A percentile compares a stretch with the other conserved stretches of the same genome.
phyloP scores from a whole-genome alignment of 2,797 vertebrate genomes.

The Taeniopygia guttata region DNA sequence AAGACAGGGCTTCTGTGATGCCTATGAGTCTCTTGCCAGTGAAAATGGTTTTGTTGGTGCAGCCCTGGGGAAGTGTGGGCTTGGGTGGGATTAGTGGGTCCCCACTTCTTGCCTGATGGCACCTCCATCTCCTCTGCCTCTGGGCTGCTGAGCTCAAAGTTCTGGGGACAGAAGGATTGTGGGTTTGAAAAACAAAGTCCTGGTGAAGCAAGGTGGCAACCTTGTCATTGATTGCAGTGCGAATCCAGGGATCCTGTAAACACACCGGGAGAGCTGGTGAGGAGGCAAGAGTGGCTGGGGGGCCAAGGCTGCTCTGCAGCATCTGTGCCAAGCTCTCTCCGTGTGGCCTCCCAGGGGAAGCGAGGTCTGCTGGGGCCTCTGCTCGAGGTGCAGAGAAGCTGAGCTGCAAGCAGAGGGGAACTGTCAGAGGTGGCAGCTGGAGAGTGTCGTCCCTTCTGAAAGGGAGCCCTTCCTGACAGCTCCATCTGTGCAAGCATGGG shows the following conservation, averaged over 20 bases:
- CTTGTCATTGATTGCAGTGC: not conserved
- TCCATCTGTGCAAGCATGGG: rapidly evolving
- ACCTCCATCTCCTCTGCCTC: not conserved
- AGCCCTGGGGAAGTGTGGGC: rapidly evolving
- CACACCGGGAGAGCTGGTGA: not conserved
- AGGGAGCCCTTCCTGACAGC: not conserved
- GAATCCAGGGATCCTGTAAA: not conserved
- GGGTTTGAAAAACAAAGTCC: not conserved
- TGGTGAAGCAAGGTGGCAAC: not conserved
- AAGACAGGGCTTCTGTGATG: not conserved
- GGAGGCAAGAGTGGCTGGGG: rapidly evolving
- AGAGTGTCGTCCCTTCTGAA: rapidly evolving
- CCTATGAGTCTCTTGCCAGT: not conserved
- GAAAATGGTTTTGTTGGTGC: not conserved
- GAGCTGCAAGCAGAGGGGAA: not conserved
- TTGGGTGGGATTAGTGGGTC: not conserved
- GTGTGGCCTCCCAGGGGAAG: rapidly evolving
- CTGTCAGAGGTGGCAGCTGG: not conserved
- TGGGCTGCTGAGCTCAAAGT: not conserved
- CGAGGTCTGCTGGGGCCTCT: not conserved
- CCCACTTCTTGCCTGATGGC: rapidly evolving
- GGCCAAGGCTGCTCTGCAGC: not conserved
- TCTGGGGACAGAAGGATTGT: not conserved
- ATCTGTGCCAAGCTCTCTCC: not conserved
- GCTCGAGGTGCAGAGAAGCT: not conserved